Base-by-base conservation (phyloP, 2,113 vertebrate species). In the Crotalus tigris region DNA sequence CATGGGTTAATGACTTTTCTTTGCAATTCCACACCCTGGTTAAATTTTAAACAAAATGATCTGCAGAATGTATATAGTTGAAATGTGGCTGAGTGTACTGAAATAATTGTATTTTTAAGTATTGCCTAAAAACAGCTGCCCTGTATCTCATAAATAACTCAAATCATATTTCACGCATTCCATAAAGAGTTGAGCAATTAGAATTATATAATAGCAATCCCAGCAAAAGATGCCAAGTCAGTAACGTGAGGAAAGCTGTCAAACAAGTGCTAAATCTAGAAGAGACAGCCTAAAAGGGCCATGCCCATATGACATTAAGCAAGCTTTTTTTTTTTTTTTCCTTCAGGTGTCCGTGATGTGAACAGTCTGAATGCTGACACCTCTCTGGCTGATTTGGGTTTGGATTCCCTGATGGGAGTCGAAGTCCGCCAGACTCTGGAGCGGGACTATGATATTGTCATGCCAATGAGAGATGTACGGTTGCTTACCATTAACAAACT, bases 401-500 rank as follows among this genome's bases (percentile, higher is more conserved):
- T 99, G 94, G 99, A 99, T 96, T 99, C 99, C 0, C 96, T 99
- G 94, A 99, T 99, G 99, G 98, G 98, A 0, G 99, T 99, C 91
- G 99, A 99, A 96, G 98, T 99, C 86, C 99, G 99, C 9, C 99
- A 99, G 97, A 99, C 97, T 0, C 97, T 99, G 94, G 99, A 99
- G 95, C 98, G 98, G 0, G 98, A 99, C 96, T 98, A 99, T 0
- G 98, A 99, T 94, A 98, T 99, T 0, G 95, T 98, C 81, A 98
- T 99, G 98, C 96, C 98, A 9, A 99, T 98, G 98, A 98, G 98
- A 46, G 99, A 99, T 53, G 98, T 99, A 49, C 97, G 98, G 26
- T 98, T 98, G 86, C 98, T 99, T 64, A 99, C 99, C 0, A 98
- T 99, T 93, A 98, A 97, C 94, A 99, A 98, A 94, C 97, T 99